These are phyloP conservation scores for Nowickia ferox DNA, from an alignment of 2,888 invertebrate genomes.

Conservation along the genomic window DNA sequence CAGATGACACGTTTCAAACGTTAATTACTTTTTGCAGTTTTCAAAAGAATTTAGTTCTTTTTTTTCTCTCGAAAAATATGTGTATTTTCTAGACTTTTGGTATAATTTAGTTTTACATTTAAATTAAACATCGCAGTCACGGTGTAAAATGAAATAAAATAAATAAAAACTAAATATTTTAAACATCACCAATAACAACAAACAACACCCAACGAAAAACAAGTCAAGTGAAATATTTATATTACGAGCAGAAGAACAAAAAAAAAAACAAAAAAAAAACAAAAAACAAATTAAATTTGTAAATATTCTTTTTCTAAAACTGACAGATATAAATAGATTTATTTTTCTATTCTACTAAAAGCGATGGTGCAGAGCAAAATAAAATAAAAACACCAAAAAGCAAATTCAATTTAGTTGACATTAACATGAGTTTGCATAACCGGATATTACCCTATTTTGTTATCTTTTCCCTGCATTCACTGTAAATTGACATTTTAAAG, in stretches of 20 bases:
- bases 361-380: constrained; percentile 16
- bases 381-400: neutral
- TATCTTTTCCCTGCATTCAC: constrained; percentile 13
- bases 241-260: constrained; percentile 2
- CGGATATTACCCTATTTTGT: constrained; percentile 56
- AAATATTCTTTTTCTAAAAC: constrained; percentile 42
- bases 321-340: constrained; percentile 46
- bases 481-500: constrained; percentile 23
- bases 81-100: constrained; percentile 27
- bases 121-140: constrained; percentile 40
- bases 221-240: constrained; percentile 56
- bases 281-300: constrained; percentile 29
- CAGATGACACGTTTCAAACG: constrained; percentile 59
- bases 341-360: constrained; percentile 32
- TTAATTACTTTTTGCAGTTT: constrained; percentile 62
- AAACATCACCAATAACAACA: constrained; percentile 35
- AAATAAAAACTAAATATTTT: constrained; percentile 30
- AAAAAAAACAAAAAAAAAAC: no score
- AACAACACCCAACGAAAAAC: constrained; percentile 5
- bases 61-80: neutral
- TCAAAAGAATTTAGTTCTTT: constrained; percentile 42
- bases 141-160: constrained; percentile 7
- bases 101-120: constrained; percentile 42
- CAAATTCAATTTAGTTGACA: constrained; percentile 51
- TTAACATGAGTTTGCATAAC: constrained; percentile 52